phyloP scores from a whole-genome alignment of 2,888 invertebrate genomes.

The Lagria hirta region DNA sequence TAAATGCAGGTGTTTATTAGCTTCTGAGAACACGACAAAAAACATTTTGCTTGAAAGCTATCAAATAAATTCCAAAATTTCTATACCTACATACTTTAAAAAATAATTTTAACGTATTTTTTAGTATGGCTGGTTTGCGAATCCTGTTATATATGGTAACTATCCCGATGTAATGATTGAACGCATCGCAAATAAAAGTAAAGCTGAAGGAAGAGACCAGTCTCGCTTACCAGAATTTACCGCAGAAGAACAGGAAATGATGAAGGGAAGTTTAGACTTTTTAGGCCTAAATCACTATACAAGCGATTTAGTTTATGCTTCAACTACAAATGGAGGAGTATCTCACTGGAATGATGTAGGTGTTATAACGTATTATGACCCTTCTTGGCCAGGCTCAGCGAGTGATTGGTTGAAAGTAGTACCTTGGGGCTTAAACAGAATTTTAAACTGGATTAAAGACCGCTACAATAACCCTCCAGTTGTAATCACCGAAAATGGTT shows the following conservation, averaged over 20 bases:
- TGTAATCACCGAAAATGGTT: conserved; percentile 63
- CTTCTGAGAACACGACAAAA: too few relatives aligned
- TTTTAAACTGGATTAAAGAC: conserved; percentile 56
- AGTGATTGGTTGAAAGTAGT: conserved; percentile 44
- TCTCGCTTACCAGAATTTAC: conserved; percentile 58
- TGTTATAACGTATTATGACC: conserved; percentile 17
- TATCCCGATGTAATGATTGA: conserved; percentile 57
- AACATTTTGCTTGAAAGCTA: too few relatives aligned
- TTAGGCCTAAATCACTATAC: conserved; percentile 65
- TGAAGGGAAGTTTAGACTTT: conserved; percentile 59
- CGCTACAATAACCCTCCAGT: conserved; percentile 56
- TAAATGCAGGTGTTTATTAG: too few relatives aligned
- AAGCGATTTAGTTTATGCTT: conserved; percentile 48
- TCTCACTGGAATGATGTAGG: conserved; percentile 38
- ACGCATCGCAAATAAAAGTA: conserved; percentile 54
- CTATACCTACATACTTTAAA: too few relatives aligned
- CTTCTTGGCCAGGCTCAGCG: conserved; percentile 10
- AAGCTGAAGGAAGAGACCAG: conserved; percentile 53
- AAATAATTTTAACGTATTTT: conserved; percentile 2
- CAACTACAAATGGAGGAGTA: conserved; percentile 47
- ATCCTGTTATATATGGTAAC: conserved; percentile 59
- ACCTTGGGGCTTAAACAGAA: conserved; percentile 62
- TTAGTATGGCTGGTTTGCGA: conserved; percentile 37
- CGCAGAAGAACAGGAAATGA: conserved; percentile 50
- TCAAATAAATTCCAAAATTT: not conserved